phyloP scores from a whole-genome alignment of 2,113 vertebrate species.

The Anoura caudifer region DNA sequence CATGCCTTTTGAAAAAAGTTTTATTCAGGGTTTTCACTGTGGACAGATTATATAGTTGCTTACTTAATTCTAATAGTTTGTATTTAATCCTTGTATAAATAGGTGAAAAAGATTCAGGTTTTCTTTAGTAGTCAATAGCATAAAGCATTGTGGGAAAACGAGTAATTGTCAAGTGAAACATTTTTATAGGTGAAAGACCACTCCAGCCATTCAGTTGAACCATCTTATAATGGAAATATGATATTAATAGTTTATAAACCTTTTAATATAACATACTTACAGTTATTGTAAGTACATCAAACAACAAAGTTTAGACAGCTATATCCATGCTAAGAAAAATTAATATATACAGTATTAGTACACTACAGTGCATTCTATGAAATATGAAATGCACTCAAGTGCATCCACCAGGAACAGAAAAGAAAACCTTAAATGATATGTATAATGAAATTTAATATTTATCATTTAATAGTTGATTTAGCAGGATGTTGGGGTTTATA shows the following conservation, averaged over 20 bases:
- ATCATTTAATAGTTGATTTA: constrained; percentile 85
- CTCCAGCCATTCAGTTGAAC: constrained; percentile 81
- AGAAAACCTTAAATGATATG: constrained; percentile 79
- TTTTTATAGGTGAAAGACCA: constrained; percentile 83
- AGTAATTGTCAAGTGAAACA: constrained; percentile 94
- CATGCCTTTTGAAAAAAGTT: constrained; percentile 95
- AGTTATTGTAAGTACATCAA: constrained; percentile 78
- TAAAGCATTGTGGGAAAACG: constrained; percentile 83
- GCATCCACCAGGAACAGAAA: constrained; percentile 81
- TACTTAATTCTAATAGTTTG: constrained; percentile 88
- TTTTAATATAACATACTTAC: constrained; percentile 80
- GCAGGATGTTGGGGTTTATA: constrained; percentile 84
- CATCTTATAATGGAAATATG: constrained; percentile 79
- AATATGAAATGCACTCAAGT: constrained; percentile 78
- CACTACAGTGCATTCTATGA: constrained; percentile 80
- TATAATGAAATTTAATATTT: constrained; percentile 86
- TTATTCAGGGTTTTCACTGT: constrained; percentile 99
- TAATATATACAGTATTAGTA: constrained; percentile 86
- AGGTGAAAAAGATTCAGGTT: constrained; percentile 92
- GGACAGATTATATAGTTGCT: constrained; percentile 90
- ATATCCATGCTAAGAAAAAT: constrained; percentile 78
- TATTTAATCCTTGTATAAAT: constrained; percentile 89
- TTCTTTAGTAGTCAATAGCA: constrained; percentile 90
- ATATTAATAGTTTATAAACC: constrained; percentile 74
- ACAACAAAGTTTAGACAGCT: constrained; percentile 73